Evolutionary conservation across 2,113 vertebrate genomes (phyloP).

Genomic region (Electrona antarctica): DNA sequence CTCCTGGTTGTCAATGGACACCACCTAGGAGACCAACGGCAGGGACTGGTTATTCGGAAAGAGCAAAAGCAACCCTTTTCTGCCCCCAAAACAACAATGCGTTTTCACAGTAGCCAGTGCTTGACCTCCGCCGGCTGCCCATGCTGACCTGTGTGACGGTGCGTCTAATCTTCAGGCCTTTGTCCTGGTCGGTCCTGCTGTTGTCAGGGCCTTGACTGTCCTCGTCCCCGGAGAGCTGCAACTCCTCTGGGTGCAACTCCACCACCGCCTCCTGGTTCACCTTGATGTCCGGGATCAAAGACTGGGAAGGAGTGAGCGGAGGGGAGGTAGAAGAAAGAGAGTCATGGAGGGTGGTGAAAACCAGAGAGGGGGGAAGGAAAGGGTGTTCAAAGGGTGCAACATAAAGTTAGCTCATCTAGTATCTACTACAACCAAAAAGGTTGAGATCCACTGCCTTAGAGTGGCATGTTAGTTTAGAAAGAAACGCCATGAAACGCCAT

Average conservation of each 20-base stretch:
- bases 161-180: conserved; percentile 89
- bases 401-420: no score
- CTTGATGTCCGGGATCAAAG: conserved; percentile 93
- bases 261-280: conserved; percentile 87
- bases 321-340: neutral
- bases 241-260: conserved; percentile 90
- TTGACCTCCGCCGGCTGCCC: neutral
- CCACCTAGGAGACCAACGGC: conserved; percentile 75
- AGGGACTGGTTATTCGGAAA: neutral
- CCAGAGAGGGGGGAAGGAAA: neutral
- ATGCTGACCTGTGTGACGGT: conserved; percentile 88
- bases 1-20: conserved; percentile 83
- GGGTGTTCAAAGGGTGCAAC: no score
- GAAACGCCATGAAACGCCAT: no score
- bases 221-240: conserved; percentile 88
- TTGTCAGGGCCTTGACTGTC: conserved; percentile 69
- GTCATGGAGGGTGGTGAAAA: neutral
- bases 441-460: no score
- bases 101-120: neutral
- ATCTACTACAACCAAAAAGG: no score
- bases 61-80: no score
- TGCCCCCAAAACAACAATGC: neutral
- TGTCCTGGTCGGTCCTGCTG: conserved; percentile 79
- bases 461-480: no score
- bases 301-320: conserved; percentile 66